Evolutionary conservation across 2,888 invertebrate genomes (phyloP).

Genomic region (Nudaria mundana): DNA sequence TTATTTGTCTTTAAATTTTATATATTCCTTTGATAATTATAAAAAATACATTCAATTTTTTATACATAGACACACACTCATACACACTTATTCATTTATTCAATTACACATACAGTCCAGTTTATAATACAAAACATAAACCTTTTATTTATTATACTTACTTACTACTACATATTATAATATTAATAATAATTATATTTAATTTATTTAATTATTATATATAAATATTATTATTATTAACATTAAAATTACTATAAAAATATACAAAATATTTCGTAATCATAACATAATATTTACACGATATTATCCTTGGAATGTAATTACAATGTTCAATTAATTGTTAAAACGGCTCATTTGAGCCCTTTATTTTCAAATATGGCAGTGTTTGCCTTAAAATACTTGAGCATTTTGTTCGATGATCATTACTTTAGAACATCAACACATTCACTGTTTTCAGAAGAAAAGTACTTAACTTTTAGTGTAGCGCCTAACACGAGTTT

Average conservation of each 20-base stretch:
- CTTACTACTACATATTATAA: constrained; percentile 29
- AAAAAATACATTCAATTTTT: constrained; percentile 48
- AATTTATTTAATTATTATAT: constrained; percentile 3
- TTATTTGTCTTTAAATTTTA: constrained; percentile 19
- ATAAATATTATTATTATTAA: constrained; percentile 38
- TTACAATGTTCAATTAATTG: constrained; percentile 33
- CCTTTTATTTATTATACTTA: constrained; percentile 51
- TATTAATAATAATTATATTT: constrained; percentile 43
- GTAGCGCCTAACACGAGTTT: neutral
- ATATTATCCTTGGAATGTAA: constrained; percentile 48
- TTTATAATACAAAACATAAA: constrained; percentile 70
- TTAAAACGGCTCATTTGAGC: constrained; percentile 36
- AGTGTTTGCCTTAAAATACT: constrained; percentile 71
- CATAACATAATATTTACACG: constrained; percentile 60
- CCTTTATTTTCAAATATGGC: constrained; percentile 65
- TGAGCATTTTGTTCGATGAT: constrained; percentile 74
- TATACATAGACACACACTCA: constrained; percentile 35
- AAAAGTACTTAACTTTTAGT: constrained; percentile 14
- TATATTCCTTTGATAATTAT: constrained; percentile 31
- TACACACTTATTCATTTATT: constrained; percentile 44
- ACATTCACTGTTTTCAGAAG: constrained; percentile 74
- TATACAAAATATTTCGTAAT: constrained; percentile 56
- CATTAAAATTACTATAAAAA: constrained; percentile 46
- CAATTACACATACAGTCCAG: constrained; percentile 63
- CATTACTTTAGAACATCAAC: constrained; percentile 70